Evolutionary conservation across 2,797 vertebrate species (phyloP), one percentile per base, ranked within the genome.

Genomic region (Cetoscarus ocellatus): DNA sequence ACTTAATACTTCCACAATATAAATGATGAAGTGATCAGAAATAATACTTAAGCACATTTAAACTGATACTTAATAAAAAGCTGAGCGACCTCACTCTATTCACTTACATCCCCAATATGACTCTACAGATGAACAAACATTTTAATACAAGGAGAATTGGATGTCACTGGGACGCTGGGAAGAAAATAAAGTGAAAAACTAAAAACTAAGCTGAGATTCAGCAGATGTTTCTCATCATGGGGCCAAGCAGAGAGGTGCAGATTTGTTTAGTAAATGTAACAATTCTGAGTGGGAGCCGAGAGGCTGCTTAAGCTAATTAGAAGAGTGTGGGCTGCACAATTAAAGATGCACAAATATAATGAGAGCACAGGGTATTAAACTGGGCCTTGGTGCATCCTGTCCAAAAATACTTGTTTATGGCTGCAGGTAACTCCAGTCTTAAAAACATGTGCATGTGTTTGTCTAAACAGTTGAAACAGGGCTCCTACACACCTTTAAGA

Each of bases 241-340:
- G 40, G 47, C 59, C 38, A 48, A 61, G 60, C 57, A 70, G 69
- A 73, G 71, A 72, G 58, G 63, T 50, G 70, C 65, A 59, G 58
- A 36, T 67, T 70, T 77, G 73, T 68, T 81, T 70, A 59, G 64
- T 57, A 62, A 78, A 69, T 66, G 55, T 49, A 83, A 73, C 73
- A 52, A 67, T 76, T 85, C 68, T 52, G 67, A 70, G 15, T 58
- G 38, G 61, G 19, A 83, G 77, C 79, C 65, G 13, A 52, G 72
- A 77, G 77, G 70, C 54, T 65, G 75, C 81, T 90, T 78, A 64
- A 69, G 64, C 61, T 83, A 84, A 89, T 83, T 77, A 76, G 54
- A 82, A 51, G 52, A 74, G 70, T 55, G 77, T 73, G 79, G 76
- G 65, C 54, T 80, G 49, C 45, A 78, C 67, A 75, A 68, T 75